A percentile compares a stretch with the other conserved stretches of the same genome.
phyloP scores from a whole-genome alignment of 1,140 invertebrate species.

The Cataglyphis hispanica region DNA sequence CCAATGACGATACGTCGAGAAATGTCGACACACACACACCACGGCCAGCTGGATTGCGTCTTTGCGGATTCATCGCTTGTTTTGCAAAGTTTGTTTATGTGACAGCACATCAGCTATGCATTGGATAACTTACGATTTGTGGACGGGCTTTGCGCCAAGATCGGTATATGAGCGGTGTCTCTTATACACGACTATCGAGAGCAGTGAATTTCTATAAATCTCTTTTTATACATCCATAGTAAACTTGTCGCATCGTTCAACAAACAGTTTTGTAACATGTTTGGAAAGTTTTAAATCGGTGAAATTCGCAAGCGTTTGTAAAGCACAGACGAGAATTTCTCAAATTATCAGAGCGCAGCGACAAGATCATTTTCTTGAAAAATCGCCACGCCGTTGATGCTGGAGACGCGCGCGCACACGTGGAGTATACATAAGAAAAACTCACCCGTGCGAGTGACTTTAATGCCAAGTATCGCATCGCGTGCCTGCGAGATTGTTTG shows the following conservation, averaged over 20 bases:
- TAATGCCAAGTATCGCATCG: background rate
- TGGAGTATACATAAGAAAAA: background rate
- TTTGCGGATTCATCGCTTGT: background rate
- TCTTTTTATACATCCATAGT: background rate
- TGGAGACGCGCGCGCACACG: background rate
- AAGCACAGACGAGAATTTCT: conserved; percentile 41
- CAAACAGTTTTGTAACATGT: background rate
- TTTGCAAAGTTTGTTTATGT: conserved; percentile 38
- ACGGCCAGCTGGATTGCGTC: conserved; percentile 12
- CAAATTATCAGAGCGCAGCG: conserved; percentile 49
- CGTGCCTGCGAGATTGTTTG: conserved; percentile 13
- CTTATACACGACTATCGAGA: conserved; percentile 5
- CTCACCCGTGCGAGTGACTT: background rate
- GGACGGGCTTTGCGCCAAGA: conserved; percentile 59
- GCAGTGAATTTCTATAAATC: conserved; percentile 34
- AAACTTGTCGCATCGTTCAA: background rate
- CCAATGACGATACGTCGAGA: conserved; percentile 3
- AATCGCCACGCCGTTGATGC: conserved; percentile 10
- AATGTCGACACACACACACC: background rate
- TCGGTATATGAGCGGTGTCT: conserved; percentile 55
- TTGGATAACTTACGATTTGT: conserved; percentile 48
- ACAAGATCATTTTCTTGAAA: conserved; percentile 42
- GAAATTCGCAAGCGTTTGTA: background rate
- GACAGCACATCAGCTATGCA: conserved; percentile 1
- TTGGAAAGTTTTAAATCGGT: background rate